phyloP scores from a whole-genome alignment of 2,797 vertebrate genomes.

The Molossus alvarezi region DNA sequence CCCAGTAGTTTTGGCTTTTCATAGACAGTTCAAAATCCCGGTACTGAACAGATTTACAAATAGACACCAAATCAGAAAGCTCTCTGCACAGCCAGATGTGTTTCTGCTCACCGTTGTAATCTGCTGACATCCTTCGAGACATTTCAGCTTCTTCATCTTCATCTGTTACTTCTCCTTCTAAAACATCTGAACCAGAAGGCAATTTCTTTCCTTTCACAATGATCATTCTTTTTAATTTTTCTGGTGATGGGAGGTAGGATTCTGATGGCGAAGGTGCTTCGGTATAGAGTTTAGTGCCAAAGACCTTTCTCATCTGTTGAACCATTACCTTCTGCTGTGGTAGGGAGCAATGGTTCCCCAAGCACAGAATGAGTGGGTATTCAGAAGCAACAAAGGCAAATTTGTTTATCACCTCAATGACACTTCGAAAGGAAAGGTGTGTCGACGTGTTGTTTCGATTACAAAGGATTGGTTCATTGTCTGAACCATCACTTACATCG shows the following conservation, averaged over 20 bases:
- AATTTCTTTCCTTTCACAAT: conserved; percentile 97
- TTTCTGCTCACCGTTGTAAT: conserved; percentile 92
- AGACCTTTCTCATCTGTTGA: conserved; percentile 95
- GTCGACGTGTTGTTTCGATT: conserved; percentile 93
- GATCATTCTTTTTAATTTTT: conserved; percentile 96
- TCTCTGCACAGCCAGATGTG: conserved; percentile 95
- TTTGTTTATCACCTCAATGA: conserved; percentile 97
- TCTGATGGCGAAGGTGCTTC: conserved; percentile 91
- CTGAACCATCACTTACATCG: conserved; percentile 96
- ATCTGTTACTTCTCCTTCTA: conserved; percentile 98
- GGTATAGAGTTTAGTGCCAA: conserved; percentile 95
- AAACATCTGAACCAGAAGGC: conserved; percentile 90
- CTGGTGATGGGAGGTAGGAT: conserved; percentile 95
- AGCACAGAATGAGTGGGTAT: conserved; percentile 96
- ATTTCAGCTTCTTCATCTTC: conserved; percentile 97
- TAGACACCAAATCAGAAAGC: conserved; percentile 95
- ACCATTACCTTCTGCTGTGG: conserved; percentile 95
- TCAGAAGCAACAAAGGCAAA: conserved; percentile 96
- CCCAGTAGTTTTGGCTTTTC: conserved; percentile 94
- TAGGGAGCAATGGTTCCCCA: conserved; percentile 96
- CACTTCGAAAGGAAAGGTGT: conserved; percentile 93
- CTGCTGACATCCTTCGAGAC: conserved; percentile 90
- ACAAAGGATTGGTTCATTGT: conserved; percentile 96
- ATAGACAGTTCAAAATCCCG: conserved; percentile 91
- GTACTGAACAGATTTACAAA: conserved; percentile 91